Conservation (phyloP, 2,888 invertebrate species). For the Lapara coniferarum region DNA sequence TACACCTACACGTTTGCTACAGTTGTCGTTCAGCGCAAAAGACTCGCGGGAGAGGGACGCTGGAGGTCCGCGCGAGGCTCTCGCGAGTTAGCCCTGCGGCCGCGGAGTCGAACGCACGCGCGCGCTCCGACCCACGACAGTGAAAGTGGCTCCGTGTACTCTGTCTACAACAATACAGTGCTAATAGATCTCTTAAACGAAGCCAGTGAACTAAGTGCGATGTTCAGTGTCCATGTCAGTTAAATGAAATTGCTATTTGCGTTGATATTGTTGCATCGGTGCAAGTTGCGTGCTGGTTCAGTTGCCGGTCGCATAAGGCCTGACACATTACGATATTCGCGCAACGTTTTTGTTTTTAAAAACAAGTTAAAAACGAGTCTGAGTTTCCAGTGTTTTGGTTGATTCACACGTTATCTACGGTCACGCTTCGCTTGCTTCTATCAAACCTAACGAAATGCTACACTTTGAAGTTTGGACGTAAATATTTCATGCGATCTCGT, state of each 20-base stretch:
- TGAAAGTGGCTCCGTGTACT: constrained; percentile 60
- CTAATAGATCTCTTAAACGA: constrained; percentile 34
- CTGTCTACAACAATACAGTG: constrained; percentile 28
- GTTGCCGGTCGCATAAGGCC: constrained; percentile 38
- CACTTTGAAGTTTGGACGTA: not conserved
- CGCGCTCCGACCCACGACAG: constrained; percentile 52
- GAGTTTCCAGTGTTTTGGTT: constrained; percentile 58
- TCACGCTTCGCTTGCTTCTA: constrained; percentile 61
- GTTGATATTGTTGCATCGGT: constrained; percentile 36
- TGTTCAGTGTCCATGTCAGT: constrained; percentile 27
- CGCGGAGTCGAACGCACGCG: constrained; percentile 67
- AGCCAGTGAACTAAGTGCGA: constrained; percentile 35
- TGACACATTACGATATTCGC: constrained; percentile 41
- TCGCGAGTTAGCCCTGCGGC: constrained; percentile 75
- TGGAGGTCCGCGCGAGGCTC: constrained; percentile 39
- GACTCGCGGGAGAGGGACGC: constrained; percentile 65
- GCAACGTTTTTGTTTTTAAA: constrained; percentile 31
- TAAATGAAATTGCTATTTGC: constrained; percentile 36
- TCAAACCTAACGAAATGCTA: constrained; percentile 53
- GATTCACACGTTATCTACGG: constrained; percentile 61
- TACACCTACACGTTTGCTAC: constrained; percentile 69
- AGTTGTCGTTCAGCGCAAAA: constrained; percentile 55
- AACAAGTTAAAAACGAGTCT: constrained; percentile 20
- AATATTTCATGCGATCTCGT: constrained; percentile 8
- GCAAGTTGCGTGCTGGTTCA: constrained; percentile 32